Base-by-base conservation (phyloP, 64 coral and sea anemone species). In the Montipora sp. region DNA sequence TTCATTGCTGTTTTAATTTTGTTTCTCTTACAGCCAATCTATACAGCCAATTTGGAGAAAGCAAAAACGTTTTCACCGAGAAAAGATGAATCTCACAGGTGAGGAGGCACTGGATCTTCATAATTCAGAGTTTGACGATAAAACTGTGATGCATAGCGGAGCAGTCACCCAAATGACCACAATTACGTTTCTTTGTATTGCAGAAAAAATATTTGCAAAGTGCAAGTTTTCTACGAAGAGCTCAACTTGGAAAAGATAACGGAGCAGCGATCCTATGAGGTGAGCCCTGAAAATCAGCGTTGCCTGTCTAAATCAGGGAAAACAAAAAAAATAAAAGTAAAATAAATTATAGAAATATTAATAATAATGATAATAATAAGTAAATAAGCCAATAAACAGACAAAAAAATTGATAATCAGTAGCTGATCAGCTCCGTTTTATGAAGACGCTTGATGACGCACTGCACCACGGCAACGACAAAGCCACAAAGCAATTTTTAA, bases 161-260 rank as follows among this genome's bases (percentile, higher is more conserved):
- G n/a, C 73, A 27, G 43, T 14, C 70, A 47, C 11, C 13, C 27
- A 76, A 46, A 6, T 73, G 19, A 23, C n/a, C 1, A 73, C 7
- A 63, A 63, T 47, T 9, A 5, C 74, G 45, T 60, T 78, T 46
- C 7, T 22, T 55, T 51, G 48, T 88, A 21, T 4, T 24, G 16
- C 57, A 89, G 88, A 14, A 79, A 79, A 65, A 89, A 89, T 78
- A 27, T 89, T 78, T 78, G 73, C 73, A 89, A 78, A 16, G 22
- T 89, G 45, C 73, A 89, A 23, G 44, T 89, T 11, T 89, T 89
- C 75, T 89, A 89, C 59, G 73, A 89, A 67, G 88, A 79, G 10
- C 59, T 89, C 5, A 89, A 89, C 75, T 79, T 65, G 8, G 88
- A 89, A 7, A 10, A 61, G 88, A 89, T 89, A 78, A 65, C 27